phyloP scores from a whole-genome alignment of 2,113 vertebrate genomes.

The Stercorarius parasiticus region DNA sequence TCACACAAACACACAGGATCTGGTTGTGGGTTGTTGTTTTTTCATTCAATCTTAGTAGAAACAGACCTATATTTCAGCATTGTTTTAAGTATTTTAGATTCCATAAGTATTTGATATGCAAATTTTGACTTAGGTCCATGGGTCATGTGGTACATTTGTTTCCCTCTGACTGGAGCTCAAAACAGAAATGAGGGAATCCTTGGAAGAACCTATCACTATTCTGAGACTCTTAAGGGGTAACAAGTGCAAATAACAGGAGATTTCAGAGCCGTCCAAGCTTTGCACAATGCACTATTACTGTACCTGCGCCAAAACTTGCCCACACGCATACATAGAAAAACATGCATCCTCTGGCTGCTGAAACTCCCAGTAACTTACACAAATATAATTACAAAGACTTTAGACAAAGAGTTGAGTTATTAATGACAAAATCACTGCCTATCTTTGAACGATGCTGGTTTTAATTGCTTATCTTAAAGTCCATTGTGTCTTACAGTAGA shows the following conservation, averaged over 20 bases:
- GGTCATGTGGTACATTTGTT: not conserved
- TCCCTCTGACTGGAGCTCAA: not conserved
- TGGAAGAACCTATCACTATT: not conserved
- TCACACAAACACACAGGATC: not conserved
- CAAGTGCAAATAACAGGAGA: not conserved
- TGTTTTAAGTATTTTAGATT: not conserved
- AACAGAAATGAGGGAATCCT: not conserved
- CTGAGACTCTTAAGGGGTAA: not conserved
- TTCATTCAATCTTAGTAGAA: not conserved
- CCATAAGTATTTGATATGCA: not conserved
- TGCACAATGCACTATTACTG: not conserved
- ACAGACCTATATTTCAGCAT: not conserved
- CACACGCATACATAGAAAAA: not conserved
- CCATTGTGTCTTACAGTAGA: not conserved
- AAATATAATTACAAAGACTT: not conserved
- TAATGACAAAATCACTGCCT: not conserved
- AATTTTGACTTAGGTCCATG: not conserved
- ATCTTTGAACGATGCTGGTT: not conserved
- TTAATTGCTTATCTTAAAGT: not conserved
- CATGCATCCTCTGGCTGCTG: not conserved
- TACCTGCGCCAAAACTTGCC: not conserved
- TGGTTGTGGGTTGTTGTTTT: not conserved
- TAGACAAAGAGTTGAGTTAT: not conserved
- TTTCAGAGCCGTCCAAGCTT: not conserved
- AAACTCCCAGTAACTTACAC: not conserved